Percentiles rank a stretch among this genome's conserved stretches.
These are phyloP conservation scores for Anniella stebbinsi DNA, from an alignment of 2,797 vertebrate species.

Conservation along the genomic window DNA sequence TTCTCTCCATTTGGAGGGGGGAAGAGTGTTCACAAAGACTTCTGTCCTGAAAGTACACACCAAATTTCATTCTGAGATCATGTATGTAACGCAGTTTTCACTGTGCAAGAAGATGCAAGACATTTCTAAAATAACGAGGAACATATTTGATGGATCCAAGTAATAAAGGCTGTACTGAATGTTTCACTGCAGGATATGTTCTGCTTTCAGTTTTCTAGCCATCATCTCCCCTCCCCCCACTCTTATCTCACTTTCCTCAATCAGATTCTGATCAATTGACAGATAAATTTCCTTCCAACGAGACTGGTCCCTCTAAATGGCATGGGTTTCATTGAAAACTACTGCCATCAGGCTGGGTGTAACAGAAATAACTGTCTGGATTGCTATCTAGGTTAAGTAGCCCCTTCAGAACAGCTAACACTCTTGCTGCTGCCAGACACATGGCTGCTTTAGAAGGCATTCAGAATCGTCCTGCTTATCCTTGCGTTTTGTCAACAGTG, in stretches of 20 bases:
- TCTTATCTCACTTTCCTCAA: neutral
- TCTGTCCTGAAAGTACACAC: neutral
- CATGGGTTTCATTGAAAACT: conserved; percentile 44
- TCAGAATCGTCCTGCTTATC: conserved; percentile 52
- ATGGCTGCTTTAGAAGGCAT: conserved; percentile 24
- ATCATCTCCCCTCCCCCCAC: neutral
- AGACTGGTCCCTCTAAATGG: conserved; percentile 45
- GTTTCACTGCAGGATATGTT: neutral
- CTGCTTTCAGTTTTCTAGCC: conserved; percentile 2
- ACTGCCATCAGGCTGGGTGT: conserved; percentile 47
- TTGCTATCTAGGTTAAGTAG: conserved; percentile 55
- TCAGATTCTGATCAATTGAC: conserved; percentile 37
- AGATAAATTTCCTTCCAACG: conserved; percentile 23
- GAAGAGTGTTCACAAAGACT: neutral
- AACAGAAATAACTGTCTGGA: conserved; percentile 63
- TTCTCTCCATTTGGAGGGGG: too few species aligned
- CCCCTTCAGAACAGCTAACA: conserved; percentile 39
- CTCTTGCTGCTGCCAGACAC: conserved; percentile 54
- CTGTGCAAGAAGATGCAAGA: neutral
- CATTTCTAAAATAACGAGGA: neutral
- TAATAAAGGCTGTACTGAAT: neutral
- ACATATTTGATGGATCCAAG: neutral
- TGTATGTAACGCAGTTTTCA: neutral
- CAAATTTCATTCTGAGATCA: neutral
- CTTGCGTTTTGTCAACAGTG: neutral